Conservation (phyloP, 2,888 invertebrate genomes). For the Asteroscopus sphinx region DNA sequence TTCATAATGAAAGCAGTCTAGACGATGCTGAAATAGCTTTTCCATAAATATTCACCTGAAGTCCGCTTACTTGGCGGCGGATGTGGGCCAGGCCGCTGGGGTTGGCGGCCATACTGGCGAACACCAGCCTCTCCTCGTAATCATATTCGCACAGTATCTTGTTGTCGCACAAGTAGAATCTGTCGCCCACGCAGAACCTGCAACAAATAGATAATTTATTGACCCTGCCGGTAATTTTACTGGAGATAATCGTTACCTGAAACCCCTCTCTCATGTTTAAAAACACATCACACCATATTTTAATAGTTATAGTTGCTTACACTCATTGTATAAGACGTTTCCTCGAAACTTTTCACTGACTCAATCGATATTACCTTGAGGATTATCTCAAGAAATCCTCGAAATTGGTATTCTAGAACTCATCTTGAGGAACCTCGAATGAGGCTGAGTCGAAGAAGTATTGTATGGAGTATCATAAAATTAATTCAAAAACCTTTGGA, state of each 20-base stretch:
- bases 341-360: too few species aligned
- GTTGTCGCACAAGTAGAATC: constrained; percentile 97
- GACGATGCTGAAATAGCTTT: constrained; percentile 54
- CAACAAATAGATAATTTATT: constrained; percentile 38
- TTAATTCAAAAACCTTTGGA: too few species aligned
- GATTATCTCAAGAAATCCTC: too few species aligned
- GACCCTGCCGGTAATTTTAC: constrained; percentile 5
- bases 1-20: constrained; percentile 55
- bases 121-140: constrained; percentile 97
- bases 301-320: too few species aligned
- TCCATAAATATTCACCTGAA: constrained; percentile 84
- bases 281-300: too few species aligned
- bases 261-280: too few species aligned
- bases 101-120: constrained; percentile 96
- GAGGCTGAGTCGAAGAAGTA: too few species aligned
- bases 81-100: constrained; percentile 96
- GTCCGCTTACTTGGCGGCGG: constrained; percentile 94
- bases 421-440: too few species aligned
- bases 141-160: constrained; percentile 98
- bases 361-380: too few species aligned
- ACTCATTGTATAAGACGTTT: too few species aligned
- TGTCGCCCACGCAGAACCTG: constrained; percentile 98
- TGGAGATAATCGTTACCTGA: neutral
- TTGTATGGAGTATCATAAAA: too few species aligned
- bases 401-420: too few species aligned